Evolutionary conservation across 1,140 invertebrate genomes (phyloP).

Genomic region (Drosophila busckii): DNA sequence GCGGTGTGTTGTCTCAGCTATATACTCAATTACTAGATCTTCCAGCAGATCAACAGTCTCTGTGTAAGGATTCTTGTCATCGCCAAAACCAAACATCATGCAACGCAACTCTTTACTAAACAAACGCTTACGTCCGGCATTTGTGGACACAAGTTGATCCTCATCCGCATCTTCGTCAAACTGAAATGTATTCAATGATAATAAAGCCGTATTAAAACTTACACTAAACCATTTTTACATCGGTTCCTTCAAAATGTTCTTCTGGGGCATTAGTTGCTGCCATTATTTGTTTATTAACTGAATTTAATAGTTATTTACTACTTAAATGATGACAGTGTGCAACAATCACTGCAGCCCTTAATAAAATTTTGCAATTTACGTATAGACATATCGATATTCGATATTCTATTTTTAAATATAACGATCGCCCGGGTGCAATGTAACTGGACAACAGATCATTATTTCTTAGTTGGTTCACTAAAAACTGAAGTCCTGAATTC

Average conservation of each 20-base stretch:
- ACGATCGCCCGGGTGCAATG: no score
- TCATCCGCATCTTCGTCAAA: constrained; percentile 84
- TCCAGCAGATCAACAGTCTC: constrained; percentile 99
- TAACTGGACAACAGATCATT: no score
- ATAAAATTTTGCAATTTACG: no score
- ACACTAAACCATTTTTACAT: constrained; percentile 56
- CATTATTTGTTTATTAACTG: constrained; percentile 42
- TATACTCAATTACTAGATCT: constrained; percentile 98
- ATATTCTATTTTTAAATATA: no score
- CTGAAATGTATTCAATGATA: constrained; percentile 78
- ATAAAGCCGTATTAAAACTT: background rate
- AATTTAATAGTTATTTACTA: no score
- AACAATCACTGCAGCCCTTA: no score
- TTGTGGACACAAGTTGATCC: constrained; percentile 82
- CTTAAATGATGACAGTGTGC: no score
- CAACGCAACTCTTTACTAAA: constrained; percentile 96
- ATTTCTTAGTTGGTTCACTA: no score
- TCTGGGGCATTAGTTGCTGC: constrained; percentile 45
- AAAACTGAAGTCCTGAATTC: no score
- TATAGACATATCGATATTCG: no score
- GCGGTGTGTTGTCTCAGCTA: constrained; percentile 95
- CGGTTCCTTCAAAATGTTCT: constrained; percentile 62
- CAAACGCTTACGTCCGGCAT: constrained; percentile 88
- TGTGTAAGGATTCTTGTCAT: constrained; percentile 99
- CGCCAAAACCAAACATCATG: constrained; percentile 99